Evolutionary conservation across 2,888 invertebrate species (phyloP), one percentile per base, ranked within the genome.

Genomic region (Agapetus fuscipes): DNA sequence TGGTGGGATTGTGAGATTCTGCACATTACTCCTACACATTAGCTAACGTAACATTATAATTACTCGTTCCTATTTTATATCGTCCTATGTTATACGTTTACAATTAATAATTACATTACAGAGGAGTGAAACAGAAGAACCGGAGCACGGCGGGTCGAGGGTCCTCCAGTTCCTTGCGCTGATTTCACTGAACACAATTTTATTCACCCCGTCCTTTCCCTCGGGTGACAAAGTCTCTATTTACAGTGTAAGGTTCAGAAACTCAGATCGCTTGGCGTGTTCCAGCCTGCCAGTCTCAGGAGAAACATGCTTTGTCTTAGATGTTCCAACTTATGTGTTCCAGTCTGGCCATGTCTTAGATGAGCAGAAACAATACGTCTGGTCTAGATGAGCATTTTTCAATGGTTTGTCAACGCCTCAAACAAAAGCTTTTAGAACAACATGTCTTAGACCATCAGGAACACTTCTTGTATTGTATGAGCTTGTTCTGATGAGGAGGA

Each of bases 1-100:
- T 45, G 48, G 48, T 48, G 48, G 48, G 48, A 48, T 48, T 48
- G 45, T 40, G 48, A 48, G 48, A 48, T 48, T 48, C 45, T 48
- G 45, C 43, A 45, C 37, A 37, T 45, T 37, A 43, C 37, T 45
- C n/a, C n/a, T n/a, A n/a, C n/a, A n/a, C n/a, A 48, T 45, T 45
- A 45, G 41, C 46, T 47, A 47, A 43, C 35, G 34, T 39, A 42
- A 44, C 39, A 42, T 42, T 41, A 39, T 26, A n/a, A 34, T 47
- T 39, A 43, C 39, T 38, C 43, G 32, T 38, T 41, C 43, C 39
- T 44, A n/a, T n/a, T n/a, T n/a, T 39, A 37, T 37, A 27, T 27
- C 35, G 26, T 28, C 37, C 43, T 40, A 43, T 36, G 33, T n/a
- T n/a, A n/a, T 36, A 35, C 35, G 39, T 43, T 34, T 39, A 33